Conservation (phyloP, 2,888 invertebrate species). For the Cerastis rubricosa region DNA sequence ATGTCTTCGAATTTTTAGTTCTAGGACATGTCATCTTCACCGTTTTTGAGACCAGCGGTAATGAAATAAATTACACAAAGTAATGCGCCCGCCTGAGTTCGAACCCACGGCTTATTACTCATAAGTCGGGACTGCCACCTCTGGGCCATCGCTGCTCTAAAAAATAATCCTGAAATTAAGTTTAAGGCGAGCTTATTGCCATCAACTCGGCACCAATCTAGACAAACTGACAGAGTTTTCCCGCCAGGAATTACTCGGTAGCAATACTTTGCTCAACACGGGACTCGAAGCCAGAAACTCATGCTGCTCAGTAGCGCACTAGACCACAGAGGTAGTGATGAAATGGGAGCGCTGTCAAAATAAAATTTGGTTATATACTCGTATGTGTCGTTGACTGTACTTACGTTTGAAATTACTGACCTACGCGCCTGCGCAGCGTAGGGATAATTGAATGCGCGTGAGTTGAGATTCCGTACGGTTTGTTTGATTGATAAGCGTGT, state of each 20-base stretch:
- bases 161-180: too few species aligned
- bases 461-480: constrained; percentile 28
- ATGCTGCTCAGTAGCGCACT: not conserved
- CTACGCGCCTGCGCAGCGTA: constrained; percentile 34
- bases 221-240: not conserved
- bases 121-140: too few species aligned
- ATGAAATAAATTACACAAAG: too few species aligned
- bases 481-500: constrained; percentile 18
- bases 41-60: too few species aligned
- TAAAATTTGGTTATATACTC: not conserved
- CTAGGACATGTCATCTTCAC: too few species aligned
- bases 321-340: not conserved
- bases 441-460: constrained; percentile 46
- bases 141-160: too few species aligned
- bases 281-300: not conserved
- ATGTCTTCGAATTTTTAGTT: too few species aligned
- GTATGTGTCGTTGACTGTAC: constrained; percentile 15
- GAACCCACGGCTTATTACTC: too few species aligned
- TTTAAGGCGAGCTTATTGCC: not conserved
- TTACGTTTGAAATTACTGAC: constrained; percentile 45
- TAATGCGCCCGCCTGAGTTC: too few species aligned
- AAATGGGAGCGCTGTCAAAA: not conserved
- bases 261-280: not conserved
- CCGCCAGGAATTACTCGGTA: not conserved
- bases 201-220: not conserved